Evolutionary conservation across 2,113 vertebrate species (phyloP), one percentile per base, ranked within the genome.

Genomic region (Orthochromis malagaraziensis): DNA sequence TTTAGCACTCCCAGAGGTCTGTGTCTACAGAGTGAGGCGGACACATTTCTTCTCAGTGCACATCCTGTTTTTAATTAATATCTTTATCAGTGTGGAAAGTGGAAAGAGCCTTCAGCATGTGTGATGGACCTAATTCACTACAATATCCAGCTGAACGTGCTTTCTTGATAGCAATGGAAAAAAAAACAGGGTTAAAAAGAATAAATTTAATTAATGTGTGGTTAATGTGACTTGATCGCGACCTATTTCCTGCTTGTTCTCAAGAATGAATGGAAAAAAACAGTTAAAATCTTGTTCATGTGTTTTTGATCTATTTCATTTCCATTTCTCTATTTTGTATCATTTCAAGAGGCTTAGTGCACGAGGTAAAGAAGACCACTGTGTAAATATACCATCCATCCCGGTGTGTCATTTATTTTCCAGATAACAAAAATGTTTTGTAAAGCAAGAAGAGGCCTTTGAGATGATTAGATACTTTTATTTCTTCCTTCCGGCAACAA

Each of bases 401-500:
- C 10, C 6, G 84, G 84, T 89, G 81, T 90, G 85, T 86, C 84
- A 87, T 91, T 91, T 92, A 84, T 90, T 91, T 89, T 83, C 12
- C 42, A 88, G 53, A 90, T 65, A 91, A 85, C 65, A 83, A 87
- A 87, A 57, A 70, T 75, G 17, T 65, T 84, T 85, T 81, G 68
- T 87, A 84, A 84, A 89, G 80, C 40, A 86, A 88, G 87, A 85
- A 85, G 47, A 81, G 86, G 68, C 86, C 84, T 91, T 85, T 84
- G 79, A 89, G 84, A 91, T 92, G 91, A 92, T 88, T 91, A 85
- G 88, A 83, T 89, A 83, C 87, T 87, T 93, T 94, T 91, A 92
- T 93, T 92, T 88, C 83, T 40, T 81, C 91, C 94, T 93, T 91
- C 85, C 54, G 90, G 89, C 91, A 68, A 93, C 92, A 94, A 94